Evolutionary conservation across 2,888 invertebrate species (phyloP).

Genomic region (Lepidochrysops patricia): DNA sequence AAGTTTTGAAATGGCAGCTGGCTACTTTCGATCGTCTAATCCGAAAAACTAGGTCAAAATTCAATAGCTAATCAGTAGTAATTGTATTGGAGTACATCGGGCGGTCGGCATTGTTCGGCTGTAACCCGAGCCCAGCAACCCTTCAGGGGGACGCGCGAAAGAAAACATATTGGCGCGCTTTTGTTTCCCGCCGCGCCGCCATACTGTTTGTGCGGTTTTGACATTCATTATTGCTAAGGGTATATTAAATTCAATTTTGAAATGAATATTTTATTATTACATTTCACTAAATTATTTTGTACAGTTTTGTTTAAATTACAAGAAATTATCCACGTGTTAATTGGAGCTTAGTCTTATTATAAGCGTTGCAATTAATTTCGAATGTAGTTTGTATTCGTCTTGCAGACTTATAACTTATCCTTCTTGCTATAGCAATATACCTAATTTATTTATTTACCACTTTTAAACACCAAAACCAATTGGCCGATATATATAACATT

Average conservation of each 20-base stretch:
- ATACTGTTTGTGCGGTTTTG: slow-evolving; percentile 22
- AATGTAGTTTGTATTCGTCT: no score
- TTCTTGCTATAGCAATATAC: no score
- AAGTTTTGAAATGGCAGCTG: slow-evolving; percentile 11
- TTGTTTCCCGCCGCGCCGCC: slow-evolving; percentile 23
- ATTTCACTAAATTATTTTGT: not conserved
- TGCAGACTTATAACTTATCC: no score
- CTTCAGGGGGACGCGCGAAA: slow-evolving; percentile 34
- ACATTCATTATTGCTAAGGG: slow-evolving; percentile 15
- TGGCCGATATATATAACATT: no score
- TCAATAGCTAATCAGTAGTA: slow-evolving; percentile 35
- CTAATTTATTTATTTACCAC: no score
- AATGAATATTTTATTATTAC: slow-evolving; percentile 8
- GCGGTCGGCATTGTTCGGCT: slow-evolving; percentile 27
- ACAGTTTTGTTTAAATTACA: not conserved
- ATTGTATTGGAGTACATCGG: slow-evolving; percentile 33
- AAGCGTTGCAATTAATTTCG: no score
- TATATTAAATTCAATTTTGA: slow-evolving; percentile 6
- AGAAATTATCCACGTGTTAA: not conserved
- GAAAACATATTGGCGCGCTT: slow-evolving; percentile 34
- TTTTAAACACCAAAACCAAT: no score
- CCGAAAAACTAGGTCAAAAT: slow-evolving; percentile 25
- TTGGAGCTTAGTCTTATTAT: no score
- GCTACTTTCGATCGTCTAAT: slow-evolving; percentile 12
- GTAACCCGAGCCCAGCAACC: slow-evolving; percentile 30